Evolutionary conservation across 2,888 invertebrate species (phyloP), one percentile per base, ranked within the genome.

Genomic region (Tetragonisca angustula): DNA sequence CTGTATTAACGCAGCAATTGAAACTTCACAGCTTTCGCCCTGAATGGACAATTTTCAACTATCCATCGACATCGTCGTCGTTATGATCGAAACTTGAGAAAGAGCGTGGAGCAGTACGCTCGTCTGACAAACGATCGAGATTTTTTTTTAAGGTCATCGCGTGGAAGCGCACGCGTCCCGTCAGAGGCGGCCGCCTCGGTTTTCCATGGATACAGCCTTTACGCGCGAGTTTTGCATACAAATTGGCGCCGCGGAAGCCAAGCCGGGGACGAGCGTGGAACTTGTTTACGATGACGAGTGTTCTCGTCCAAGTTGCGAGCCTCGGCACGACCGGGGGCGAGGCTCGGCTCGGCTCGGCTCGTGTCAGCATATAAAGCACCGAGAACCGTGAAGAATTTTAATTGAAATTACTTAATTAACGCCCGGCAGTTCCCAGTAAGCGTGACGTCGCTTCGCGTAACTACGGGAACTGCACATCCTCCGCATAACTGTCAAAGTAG

Each of bases 331-430:
- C 5, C 9, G 27, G 6, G 6, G 36, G 36, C 36, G 36, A 36
- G 70, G 62, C 61, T 65, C 65, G 67, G 79, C 54, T 64, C 85
- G 70, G 62, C 61, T 65, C 67, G 67, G 79, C 54, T 64, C 85
- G 80, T 76, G 83, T 79, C 81, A 61, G 69, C 80, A 17, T 78
- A 86, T 84, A 88, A 86, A 83, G 84, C 81, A 76, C 70, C 76
- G 52, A 54, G 79, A 77, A 83, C 83, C 78, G 80, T 83, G 73
- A 87, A 88, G 90, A 90, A 91, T 91, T 91, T 92, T 92, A 92
- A 92, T 92, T 91, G 89, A 91, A 92, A 91, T 91, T 87, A 90
- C 90, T 92, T 91, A 91, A 92, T 92, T 92, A 91, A 89, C 89
- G 67, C 85, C 43, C 72, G 69, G 56, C 61, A n/a, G 17, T 50